These are phyloP conservation scores for Indicator indicator DNA, from an alignment of 2,113 vertebrate genomes.

Conservation along the genomic window DNA sequence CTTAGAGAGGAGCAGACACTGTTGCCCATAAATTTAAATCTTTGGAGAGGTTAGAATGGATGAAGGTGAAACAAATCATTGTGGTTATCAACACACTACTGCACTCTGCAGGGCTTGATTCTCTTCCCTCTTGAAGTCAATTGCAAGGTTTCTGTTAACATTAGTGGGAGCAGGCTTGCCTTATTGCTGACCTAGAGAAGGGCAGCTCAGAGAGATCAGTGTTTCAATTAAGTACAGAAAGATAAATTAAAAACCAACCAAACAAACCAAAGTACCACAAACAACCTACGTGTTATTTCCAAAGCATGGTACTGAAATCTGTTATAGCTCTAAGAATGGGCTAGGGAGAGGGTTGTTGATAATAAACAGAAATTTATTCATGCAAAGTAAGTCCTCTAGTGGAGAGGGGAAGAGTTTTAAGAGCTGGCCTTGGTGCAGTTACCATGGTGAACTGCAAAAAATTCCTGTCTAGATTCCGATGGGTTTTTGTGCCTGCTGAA, in stretches of 20 bases:
- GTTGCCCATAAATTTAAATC: background rate
- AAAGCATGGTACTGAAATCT: background rate
- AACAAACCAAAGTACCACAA: background rate
- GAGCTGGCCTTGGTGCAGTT: background rate
- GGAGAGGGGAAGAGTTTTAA: background rate
- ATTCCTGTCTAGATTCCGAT: background rate
- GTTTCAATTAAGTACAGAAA: background rate
- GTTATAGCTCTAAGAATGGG: background rate
- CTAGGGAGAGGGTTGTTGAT: background rate
- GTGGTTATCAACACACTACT: background rate
- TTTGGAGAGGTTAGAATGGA: background rate
- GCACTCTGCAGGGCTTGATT: background rate
- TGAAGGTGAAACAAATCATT: slow-evolving; percentile 47
- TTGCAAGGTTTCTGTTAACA: background rate
- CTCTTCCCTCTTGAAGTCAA: background rate
- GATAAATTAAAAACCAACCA: background rate
- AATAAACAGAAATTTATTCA: background rate
- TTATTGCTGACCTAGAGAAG: background rate
- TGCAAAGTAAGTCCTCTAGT: background rate
- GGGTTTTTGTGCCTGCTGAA: background rate
- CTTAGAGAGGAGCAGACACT: slow-evolving; percentile 24
- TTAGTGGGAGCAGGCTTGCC: background rate
- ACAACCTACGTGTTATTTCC: background rate
- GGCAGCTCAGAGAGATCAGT: background rate
- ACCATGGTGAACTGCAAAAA: background rate